Percentiles rank a stretch among this genome's conserved stretches.
Conservation (phyloP, 2,888 invertebrate genomes). For the Ichneumon xanthorius region DNA sequence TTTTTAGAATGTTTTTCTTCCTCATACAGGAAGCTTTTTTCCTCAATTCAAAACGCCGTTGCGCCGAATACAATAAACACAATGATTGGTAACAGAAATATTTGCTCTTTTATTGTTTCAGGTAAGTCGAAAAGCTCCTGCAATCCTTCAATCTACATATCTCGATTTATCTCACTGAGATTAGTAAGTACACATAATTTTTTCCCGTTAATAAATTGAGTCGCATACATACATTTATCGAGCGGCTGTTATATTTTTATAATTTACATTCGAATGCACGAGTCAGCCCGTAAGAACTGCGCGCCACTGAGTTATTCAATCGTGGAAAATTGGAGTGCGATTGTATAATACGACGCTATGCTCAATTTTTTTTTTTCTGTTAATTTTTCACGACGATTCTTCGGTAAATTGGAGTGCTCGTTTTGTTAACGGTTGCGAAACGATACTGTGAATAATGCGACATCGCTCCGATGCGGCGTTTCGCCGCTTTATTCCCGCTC, state of each 20-base stretch:
- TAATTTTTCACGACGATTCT: slow-evolving; percentile 17
- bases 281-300: neutral
- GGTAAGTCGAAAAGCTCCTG: slow-evolving; percentile 60
- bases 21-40: neutral
- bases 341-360: neutral
- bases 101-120: slow-evolving; percentile 62
- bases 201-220: neutral
- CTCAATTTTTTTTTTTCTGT: neutral
- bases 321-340: neutral
- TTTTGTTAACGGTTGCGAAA: slow-evolving; percentile 23
- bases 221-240: neutral
- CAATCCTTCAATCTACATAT: neutral
- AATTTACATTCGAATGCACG: neutral
- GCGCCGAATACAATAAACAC: neutral
- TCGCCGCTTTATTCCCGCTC: slow-evolving; percentile 4
- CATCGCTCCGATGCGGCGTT: neutral
- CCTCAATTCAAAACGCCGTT: neutral
- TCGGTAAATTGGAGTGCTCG: slow-evolving; percentile 13
- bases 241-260: neutral
- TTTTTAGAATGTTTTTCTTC: neutral
- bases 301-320: neutral
- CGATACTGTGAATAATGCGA: slow-evolving; percentile 8
- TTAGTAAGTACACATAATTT: slow-evolving; percentile 31
- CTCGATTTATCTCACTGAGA: slow-evolving; percentile 1
- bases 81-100: slow-evolving; percentile 24